Evolutionary conservation across 2,113 vertebrate genomes (phyloP).

Genomic region (Lagopus muta): DNA sequence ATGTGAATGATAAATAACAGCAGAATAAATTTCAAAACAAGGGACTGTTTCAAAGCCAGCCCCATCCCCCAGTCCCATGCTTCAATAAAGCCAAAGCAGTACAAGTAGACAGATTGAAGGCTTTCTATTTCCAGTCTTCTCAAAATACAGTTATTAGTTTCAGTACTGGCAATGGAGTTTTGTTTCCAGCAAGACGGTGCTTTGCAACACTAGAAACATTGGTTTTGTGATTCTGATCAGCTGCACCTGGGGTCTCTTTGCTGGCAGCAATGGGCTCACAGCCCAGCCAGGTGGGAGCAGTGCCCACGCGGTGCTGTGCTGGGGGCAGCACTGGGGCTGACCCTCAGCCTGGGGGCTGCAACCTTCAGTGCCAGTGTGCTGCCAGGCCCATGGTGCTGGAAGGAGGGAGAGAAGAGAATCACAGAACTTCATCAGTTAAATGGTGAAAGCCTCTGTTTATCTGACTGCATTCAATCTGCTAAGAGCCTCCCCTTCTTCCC

Average conservation of each 20-base stretch:
- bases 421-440: background rate
- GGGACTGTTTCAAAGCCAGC: background rate
- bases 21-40: background rate
- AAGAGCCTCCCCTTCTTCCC: constrained; percentile 23
- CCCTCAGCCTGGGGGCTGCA: too few relatives aligned
- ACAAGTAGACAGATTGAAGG: background rate
- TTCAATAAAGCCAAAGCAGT: background rate
- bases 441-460: background rate
- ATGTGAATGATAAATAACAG: background rate
- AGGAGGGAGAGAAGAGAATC: background rate
- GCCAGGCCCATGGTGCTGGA: too few relatives aligned
- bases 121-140: background rate
- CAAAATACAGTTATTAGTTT: rapidly evolving
- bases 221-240: rapidly evolving
- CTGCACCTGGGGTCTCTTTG: background rate
- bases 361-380: too few relatives aligned
- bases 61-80: background rate
- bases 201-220: background rate
- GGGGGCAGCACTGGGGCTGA: too few relatives aligned
- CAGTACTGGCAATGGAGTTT: rapidly evolving
- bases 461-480: constrained; percentile 5
- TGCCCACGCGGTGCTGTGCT: too few relatives aligned
- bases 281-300: too few relatives aligned
- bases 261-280: too few relatives aligned
- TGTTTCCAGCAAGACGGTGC: background rate